Percentiles rank a stretch among this genome's conserved stretches.
These are phyloP conservation scores for Ataeniobius toweri DNA, from an alignment of 2,797 vertebrate species.

Conservation along the genomic window DNA sequence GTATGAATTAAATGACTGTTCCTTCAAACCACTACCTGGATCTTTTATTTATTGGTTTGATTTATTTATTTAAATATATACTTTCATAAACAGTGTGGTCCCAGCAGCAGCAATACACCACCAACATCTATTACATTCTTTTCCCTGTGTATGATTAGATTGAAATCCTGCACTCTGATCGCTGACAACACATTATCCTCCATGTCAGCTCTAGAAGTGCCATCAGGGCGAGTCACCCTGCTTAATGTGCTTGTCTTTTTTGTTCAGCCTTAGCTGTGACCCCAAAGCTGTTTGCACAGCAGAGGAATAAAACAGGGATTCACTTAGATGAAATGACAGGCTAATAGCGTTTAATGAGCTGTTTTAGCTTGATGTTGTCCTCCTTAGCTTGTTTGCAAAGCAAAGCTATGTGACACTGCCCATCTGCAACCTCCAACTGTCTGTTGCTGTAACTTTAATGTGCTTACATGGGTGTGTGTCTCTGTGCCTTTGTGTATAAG, in stretches of 20 bases:
- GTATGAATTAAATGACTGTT: constrained; percentile 24
- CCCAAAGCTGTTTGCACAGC: constrained; percentile 77
- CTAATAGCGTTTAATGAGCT: constrained; percentile 85
- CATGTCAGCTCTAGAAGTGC: constrained; percentile 68
- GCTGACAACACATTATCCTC: constrained; percentile 71
- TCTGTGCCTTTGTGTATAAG: constrained; percentile 17
- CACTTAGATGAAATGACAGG: constrained; percentile 80
- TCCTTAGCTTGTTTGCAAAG: constrained; percentile 69
- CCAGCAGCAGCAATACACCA: constrained; percentile 44
- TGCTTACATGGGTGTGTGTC: constrained; percentile 32
- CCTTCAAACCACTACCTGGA: constrained; percentile 46
- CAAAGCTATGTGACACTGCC: constrained; percentile 70
- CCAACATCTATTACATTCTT: constrained; percentile 27
- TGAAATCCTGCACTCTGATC: constrained; percentile 68
- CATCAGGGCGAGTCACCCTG: constrained; percentile 67
- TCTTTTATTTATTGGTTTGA: constrained; percentile 15
- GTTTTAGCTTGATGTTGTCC: constrained; percentile 76
- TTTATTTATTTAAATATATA: constrained; percentile 26
- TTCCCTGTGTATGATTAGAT: constrained; percentile 67
- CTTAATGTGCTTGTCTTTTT: constrained; percentile 66
- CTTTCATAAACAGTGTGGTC: constrained; percentile 2
- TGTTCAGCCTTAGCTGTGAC: constrained; percentile 59
- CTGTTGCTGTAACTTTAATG: constrained; percentile 29
- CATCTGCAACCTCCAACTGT: constrained; percentile 61
- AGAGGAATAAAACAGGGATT: constrained; percentile 75